Conservation (phyloP, 2,797 vertebrate genomes). For the Poliocrania exsul region DNA sequence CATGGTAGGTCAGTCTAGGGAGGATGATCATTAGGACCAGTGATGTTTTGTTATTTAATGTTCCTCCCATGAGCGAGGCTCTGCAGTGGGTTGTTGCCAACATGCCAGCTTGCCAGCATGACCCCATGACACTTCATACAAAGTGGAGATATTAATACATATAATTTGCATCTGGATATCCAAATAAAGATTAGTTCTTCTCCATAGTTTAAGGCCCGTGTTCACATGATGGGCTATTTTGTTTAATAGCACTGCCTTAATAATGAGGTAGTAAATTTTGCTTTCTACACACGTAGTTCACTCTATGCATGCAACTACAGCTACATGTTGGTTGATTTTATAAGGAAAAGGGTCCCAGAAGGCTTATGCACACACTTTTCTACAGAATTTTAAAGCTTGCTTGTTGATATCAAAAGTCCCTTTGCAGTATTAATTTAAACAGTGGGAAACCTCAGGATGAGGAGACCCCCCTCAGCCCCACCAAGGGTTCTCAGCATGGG, state of each 20-base stretch:
- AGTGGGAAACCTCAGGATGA: background rate
- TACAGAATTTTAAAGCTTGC: background rate
- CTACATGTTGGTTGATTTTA: background rate
- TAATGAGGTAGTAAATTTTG: background rate
- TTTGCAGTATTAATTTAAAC: background rate
- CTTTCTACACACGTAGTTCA: background rate
- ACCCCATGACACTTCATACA: background rate
- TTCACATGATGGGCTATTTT: background rate
- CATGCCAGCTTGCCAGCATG: background rate
- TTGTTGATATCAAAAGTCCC: background rate
- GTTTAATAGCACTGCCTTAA: background rate
- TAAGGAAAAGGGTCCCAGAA: background rate
- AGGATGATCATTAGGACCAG: background rate
- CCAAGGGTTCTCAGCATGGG: background rate
- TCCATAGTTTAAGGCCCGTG: background rate
- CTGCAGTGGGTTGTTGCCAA: background rate
- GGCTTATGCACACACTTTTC: background rate
- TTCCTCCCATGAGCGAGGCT: background rate
- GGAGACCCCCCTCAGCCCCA: background rate
- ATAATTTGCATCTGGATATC: background rate
- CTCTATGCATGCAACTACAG: background rate
- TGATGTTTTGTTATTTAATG: background rate
- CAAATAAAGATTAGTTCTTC: background rate
- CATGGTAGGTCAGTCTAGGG: background rate
- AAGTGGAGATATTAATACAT: background rate